phyloP scores from a whole-genome alignment of 2,113 vertebrate genomes.

The Sceloporus undulatus region DNA sequence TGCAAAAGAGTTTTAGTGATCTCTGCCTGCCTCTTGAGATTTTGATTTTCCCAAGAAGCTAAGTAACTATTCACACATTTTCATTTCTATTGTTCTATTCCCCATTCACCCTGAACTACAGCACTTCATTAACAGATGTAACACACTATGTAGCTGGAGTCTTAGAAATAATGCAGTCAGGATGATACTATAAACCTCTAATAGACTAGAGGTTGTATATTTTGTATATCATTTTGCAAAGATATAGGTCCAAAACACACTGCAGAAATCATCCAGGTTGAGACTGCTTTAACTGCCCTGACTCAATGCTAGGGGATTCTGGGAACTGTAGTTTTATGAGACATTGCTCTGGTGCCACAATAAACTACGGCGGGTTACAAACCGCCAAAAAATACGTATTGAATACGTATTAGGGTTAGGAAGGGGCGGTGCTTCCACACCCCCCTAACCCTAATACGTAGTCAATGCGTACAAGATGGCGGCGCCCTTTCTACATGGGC shows the following conservation, averaged over 20 bases:
- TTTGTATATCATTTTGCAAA: not conserved
- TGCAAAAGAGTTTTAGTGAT: slow-evolving; percentile 76
- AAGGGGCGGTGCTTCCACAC: no score
- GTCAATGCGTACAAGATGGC: no score
- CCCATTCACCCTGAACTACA: slow-evolving; percentile 20
- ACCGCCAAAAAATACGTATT: no score
- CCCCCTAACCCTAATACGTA: no score
- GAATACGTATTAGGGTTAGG: no score
- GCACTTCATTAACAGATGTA: not conserved
- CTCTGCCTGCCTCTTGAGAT: slow-evolving; percentile 65
- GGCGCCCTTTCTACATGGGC: no score
- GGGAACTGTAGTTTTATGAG: no score
- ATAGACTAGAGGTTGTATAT: not conserved
- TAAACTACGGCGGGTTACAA: no score
- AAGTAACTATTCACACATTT: slow-evolving; percentile 52
- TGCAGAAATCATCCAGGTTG: no score
- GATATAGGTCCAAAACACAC: not conserved
- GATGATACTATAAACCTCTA: not conserved
- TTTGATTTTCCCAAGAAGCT: slow-evolving; percentile 61
- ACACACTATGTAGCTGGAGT: slow-evolving; percentile 28
- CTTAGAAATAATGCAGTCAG: not conserved
- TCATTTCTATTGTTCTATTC: slow-evolving; percentile 61
- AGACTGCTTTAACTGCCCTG: no score
- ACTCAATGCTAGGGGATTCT: no score
- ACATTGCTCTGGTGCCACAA: no score